Base-by-base conservation (phyloP, 2,888 invertebrate genomes). In the Chelonus formosanus region DNA sequence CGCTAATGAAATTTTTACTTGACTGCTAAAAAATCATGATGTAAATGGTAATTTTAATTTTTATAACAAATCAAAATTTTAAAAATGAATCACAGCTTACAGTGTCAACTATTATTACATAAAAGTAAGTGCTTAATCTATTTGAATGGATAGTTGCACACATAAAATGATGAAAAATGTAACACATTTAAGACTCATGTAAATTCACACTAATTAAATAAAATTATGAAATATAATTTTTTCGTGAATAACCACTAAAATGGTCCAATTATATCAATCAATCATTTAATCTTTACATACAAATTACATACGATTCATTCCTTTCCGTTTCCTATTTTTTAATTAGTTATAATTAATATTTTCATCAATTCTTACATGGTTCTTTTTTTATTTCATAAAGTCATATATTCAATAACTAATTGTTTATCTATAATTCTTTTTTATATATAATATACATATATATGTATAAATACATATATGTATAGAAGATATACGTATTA, bases 81-180 rank as follows among this genome's bases (percentile, higher is more conserved):
- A 71, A 74, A 71, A 69, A 73, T 63, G 54, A 63, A 77, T 78
- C 78, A 78, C 76, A 78, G 78, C 73, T 77, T 76, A 75, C 70
- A 69, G 68, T 74, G 70, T 71, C 68, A 67, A 72, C 20, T 20
- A 20, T 20, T 73, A 67, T 73, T 62, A 50, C 67, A 67, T 48
- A 48, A 48, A 48, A 68, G 52, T 53, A 56, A 59, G 50, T 62
- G 60, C 61, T 45, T 50, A 66, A 63, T 44, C 36, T 45, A 67
- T 54, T 57, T 52, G 31, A 44, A 50, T 35, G 10, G 54, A 60
- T 60, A 57, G 55, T 44, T 67, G 61, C 63, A 60, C 60, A 20
- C 20, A 20, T 20, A 1, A 20, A 20, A 20, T 20, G 20, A 20
- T 20, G 20, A 20, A 20, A 20, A 20, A 20, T 20, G 20, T 20